Evolutionary conservation across 2,797 vertebrate genomes (phyloP).

Genomic region (Emys orbicularis): DNA sequence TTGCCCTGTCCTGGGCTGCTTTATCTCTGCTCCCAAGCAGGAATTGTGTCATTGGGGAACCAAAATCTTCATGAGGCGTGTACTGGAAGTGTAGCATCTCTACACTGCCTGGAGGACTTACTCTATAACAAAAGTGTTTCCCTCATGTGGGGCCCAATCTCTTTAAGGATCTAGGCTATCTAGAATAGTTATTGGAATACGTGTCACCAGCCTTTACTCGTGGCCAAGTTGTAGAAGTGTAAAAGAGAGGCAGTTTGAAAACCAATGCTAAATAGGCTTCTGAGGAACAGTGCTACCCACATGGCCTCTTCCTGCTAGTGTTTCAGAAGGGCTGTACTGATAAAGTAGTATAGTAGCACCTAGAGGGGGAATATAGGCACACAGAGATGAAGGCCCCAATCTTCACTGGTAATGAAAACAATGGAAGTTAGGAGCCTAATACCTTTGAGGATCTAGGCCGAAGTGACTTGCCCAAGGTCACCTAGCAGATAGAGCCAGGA

Average conservation of each 20-base stretch:
- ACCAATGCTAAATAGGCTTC: background rate
- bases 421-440: too few species aligned
- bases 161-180: background rate
- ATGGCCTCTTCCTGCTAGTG: background rate
- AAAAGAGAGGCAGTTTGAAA: conserved; percentile 12
- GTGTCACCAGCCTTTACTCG: background rate
- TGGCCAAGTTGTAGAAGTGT: background rate
- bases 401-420: too few species aligned
- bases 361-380: background rate
- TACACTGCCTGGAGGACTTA: too few species aligned
- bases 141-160: too few species aligned
- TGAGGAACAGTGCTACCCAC: background rate
- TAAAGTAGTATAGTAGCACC: background rate
- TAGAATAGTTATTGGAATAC: background rate
- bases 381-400: background rate
- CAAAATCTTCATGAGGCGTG: too few species aligned
- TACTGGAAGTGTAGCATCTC: too few species aligned
- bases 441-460: too few species aligned
- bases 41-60: too few species aligned
- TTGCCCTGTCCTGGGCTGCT: too few species aligned
- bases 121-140: too few species aligned
- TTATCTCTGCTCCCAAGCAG: too few species aligned
- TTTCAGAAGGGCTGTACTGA: background rate
- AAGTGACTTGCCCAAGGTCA: background rate
- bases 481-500: background rate